Conservation (phyloP, 2,797 vertebrate genomes). For the Phoebastria nigripes region DNA sequence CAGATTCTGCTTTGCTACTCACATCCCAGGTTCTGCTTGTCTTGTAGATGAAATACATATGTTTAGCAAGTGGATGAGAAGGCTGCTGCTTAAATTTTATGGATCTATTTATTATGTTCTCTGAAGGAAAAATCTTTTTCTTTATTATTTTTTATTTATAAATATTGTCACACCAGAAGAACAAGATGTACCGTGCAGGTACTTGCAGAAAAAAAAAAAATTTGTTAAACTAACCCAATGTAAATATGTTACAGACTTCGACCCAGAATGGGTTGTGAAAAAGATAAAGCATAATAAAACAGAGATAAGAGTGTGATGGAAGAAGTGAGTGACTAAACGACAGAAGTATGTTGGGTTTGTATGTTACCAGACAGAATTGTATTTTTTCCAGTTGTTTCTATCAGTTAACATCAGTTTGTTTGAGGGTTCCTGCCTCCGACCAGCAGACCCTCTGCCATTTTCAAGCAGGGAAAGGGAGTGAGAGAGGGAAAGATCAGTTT, state of each 20-base stretch:
- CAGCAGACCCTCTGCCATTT: background rate
- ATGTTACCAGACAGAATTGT: background rate
- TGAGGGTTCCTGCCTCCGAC: background rate
- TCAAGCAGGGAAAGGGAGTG: background rate
- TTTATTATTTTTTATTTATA: background rate
- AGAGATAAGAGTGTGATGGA: slow-evolving; percentile 2
- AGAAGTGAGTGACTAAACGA: background rate
- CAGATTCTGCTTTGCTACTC: background rate
- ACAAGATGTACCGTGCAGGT: background rate
- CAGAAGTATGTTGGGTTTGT: background rate
- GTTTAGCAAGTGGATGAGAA: background rate
- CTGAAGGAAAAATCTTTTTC: background rate
- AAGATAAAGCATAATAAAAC: slow-evolving; percentile 29
- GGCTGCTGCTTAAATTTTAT: background rate
- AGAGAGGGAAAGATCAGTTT: background rate
- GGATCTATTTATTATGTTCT: background rate
- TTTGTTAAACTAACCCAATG: background rate
- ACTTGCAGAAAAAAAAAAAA: background rate
- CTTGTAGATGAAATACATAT: background rate
- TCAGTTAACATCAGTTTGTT: background rate
- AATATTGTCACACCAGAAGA: background rate
- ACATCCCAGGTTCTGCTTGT: background rate
- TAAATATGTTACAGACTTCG: background rate
- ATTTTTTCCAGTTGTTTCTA: background rate
- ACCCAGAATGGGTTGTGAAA: background rate